Evolutionary conservation across 2,113 vertebrate species (phyloP).

Genomic region (Entomyzon cyanotis): DNA sequence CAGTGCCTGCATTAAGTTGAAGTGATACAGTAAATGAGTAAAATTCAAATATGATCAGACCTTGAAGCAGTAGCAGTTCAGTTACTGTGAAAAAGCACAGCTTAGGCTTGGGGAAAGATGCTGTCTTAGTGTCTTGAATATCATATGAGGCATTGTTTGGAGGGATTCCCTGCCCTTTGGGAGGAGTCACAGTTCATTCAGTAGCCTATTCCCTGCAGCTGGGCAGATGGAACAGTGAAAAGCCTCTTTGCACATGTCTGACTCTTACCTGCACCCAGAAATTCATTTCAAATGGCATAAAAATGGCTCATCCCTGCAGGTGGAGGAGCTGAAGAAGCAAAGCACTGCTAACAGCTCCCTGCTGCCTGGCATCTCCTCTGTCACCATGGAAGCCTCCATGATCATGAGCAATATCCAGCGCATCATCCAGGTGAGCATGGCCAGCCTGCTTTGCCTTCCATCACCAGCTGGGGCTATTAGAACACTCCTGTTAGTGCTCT

Average conservation of each 20-base stretch:
- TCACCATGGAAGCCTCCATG: slow-evolving; percentile 94
- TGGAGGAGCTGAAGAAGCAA: slow-evolving; percentile 88
- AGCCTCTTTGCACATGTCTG: not conserved
- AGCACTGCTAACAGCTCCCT: slow-evolving; percentile 68
- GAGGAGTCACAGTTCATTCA: not conserved
- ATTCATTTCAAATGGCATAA: not conserved
- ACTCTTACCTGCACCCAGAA: not conserved
- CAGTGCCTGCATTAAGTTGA: not conserved
- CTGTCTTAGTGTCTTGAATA: not conserved
- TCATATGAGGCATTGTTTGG: rapidly evolving
- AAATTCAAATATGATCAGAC: not conserved
- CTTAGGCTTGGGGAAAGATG: not conserved
- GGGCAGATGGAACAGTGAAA: not conserved
- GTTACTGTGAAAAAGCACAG: not conserved
- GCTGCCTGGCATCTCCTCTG: slow-evolving; percentile 77
- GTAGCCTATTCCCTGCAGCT: not conserved
- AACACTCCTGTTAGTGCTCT: not conserved
- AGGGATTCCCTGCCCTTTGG: not conserved
- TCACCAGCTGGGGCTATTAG: not conserved
- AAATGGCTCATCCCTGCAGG: slow-evolving; percentile 66
- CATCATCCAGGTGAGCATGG: slow-evolving; percentile 86
- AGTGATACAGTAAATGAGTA: not conserved
- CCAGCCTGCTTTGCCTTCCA: not conserved
- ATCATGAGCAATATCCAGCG: slow-evolving; percentile 94
- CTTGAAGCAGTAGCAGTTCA: not conserved